Evolutionary conservation across 2,113 vertebrate genomes (phyloP).

Genomic region (Cariama cristata): DNA sequence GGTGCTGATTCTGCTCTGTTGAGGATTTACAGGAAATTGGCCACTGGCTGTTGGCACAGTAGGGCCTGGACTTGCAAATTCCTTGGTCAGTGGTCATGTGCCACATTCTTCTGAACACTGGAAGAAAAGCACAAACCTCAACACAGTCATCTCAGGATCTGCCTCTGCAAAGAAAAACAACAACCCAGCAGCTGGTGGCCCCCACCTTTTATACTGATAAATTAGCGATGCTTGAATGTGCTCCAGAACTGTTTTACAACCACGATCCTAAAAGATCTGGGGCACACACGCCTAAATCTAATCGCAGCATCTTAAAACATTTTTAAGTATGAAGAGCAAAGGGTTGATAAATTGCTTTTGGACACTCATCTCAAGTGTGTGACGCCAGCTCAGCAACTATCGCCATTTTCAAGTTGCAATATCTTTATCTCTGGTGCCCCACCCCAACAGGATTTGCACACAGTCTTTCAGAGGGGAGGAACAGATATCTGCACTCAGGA

Average conservation of each 20-base stretch:
- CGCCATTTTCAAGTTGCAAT: neutral
- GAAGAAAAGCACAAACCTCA: neutral
- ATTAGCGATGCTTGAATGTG: neutral
- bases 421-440: constrained; percentile 13
- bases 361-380: neutral
- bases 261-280: neutral
- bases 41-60: neutral
- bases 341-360: neutral
- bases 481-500: neutral
- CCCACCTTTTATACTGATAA: neutral
- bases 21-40: neutral
- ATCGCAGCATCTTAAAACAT: neutral
- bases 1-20: neutral
- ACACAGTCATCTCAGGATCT: neutral
- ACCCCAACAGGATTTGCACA: neutral
- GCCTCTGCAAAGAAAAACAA: neutral
- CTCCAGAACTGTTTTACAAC: neutral
- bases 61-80: neutral
- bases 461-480: neutral
- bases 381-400: neutral
- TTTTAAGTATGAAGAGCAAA: neutral
- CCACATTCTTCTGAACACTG: neutral
- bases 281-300: neutral
- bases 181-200: neutral
- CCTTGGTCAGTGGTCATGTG: neutral